A percentile compares a stretch with the other conserved stretches of the same genome.
Conservation (phyloP, 2,888 invertebrate species). For the Drosophila mimetica region DNA sequence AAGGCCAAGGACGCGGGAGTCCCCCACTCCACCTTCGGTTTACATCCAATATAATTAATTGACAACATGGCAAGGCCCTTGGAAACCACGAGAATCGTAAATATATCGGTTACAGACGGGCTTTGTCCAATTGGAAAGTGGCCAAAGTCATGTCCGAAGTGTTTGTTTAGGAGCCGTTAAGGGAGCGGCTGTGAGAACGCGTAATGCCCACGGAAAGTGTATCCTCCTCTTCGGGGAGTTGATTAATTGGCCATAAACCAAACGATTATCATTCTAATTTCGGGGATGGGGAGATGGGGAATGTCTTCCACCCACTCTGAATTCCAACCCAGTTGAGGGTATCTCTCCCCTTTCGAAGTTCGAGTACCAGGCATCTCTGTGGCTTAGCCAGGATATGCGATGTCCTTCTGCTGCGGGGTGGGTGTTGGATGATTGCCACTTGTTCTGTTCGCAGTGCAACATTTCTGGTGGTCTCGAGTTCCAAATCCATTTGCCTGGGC, state of each 20-base stretch:
- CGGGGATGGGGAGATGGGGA: neutral
- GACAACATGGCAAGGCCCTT: constrained; percentile 49
- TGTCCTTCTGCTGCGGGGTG: constrained; percentile 16
- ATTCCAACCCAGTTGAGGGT: neutral
- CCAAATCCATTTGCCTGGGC: constrained; percentile 33
- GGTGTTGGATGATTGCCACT: constrained; percentile 37
- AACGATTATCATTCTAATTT: constrained; percentile 62
- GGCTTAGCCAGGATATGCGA: constrained; percentile 30
- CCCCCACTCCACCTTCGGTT: neutral
- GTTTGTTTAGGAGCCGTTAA: constrained; percentile 22
- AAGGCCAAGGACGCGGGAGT: constrained; percentile 33
- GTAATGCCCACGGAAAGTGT: constrained; percentile 30
- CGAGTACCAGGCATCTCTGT: constrained; percentile 11
- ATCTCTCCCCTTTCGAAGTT: constrained; percentile 2
- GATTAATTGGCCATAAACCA: constrained; percentile 74
- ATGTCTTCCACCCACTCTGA: neutral
- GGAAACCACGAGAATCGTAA: constrained; percentile 42
- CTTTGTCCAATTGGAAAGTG: constrained; percentile 47
- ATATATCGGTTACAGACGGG: constrained; percentile 52
- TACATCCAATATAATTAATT: constrained; percentile 74
- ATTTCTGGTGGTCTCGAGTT: constrained; percentile 25
- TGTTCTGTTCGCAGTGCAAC: constrained; percentile 21
- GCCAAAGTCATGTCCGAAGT: constrained; percentile 49
- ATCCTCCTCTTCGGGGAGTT: constrained; percentile 29
- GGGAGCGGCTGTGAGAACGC: constrained; percentile 37